Evolutionary conservation across 2,113 vertebrate genomes (phyloP).

Genomic region (Rhabdomys dilectus): DNA sequence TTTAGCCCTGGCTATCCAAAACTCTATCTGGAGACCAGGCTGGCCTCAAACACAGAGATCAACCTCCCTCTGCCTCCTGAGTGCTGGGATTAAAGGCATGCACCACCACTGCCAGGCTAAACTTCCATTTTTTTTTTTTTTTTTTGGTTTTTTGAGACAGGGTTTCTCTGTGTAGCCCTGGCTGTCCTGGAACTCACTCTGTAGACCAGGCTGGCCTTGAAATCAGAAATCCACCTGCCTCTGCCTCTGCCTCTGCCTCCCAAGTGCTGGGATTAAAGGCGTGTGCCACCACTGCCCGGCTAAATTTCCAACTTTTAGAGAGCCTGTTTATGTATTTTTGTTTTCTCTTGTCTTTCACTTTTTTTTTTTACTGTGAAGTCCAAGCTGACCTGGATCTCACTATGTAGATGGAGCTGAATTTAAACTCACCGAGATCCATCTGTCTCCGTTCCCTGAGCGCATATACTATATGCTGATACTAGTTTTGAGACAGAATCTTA

Average conservation of each 20-base stretch:
- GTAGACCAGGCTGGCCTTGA: too few relatives aligned
- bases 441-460: neutral
- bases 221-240: too few relatives aligned
- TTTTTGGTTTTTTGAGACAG: too few relatives aligned
- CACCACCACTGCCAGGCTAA: neutral
- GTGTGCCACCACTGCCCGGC: neutral
- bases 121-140: too few relatives aligned
- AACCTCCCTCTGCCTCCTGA: neutral
- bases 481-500: neutral
- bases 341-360: neutral
- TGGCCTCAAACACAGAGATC: neutral
- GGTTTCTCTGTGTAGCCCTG: too few relatives aligned
- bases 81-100: neutral
- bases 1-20: neutral
- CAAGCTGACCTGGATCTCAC: neutral
- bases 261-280: neutral
- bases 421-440: neutral
- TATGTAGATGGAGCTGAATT: neutral
- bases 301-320: neutral
- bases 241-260: too few relatives aligned
- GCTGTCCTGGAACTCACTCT: too few relatives aligned
- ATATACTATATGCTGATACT: neutral
- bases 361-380: neutral
- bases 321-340: neutral
- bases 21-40: neutral